Conservation (phyloP, 2,113 vertebrate genomes). For the Peromyscus leucopus region DNA sequence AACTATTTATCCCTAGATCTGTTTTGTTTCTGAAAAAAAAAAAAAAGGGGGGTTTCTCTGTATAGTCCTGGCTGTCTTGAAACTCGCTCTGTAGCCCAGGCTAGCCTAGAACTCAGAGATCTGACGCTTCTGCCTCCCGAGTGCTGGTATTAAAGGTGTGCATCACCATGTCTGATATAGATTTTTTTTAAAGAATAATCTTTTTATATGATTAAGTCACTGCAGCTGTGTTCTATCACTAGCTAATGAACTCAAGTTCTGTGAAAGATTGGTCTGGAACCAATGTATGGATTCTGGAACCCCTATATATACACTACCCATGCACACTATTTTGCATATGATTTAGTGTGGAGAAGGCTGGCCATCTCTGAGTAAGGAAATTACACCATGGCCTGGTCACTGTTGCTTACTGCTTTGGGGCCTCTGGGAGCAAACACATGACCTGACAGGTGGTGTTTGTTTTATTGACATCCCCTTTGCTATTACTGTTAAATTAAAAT, state of each 20-base stretch:
- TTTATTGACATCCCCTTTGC: not conserved
- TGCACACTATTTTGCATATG: not conserved
- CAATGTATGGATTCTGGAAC: not conserved
- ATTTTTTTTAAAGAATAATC: not conserved
- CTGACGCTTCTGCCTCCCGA: not conserved
- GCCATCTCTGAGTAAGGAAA: not conserved
- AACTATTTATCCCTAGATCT: not conserved
- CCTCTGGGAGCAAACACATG: not conserved
- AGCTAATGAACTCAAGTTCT: not conserved
- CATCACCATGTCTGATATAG: not conserved
- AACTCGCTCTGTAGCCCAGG: not conserved
- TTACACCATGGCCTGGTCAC: not conserved
- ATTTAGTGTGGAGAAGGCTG: not conserved
- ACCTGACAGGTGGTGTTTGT: not conserved
- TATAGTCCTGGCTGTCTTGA: not conserved
- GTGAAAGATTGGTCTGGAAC: not conserved
- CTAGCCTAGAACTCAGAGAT: not conserved
- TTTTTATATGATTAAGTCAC: constrained; percentile 15
- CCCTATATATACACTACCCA: not conserved
- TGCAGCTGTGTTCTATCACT: not conserved
- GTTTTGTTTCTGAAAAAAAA: not conserved
- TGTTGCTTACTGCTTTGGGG: not conserved
- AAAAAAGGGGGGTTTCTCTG: not conserved
- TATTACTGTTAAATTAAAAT: constrained; percentile 13
- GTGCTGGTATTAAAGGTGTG: not conserved